These are phyloP conservation scores for Barnardius zonarius DNA, from an alignment of 2,113 vertebrate species.

Conservation along the genomic window DNA sequence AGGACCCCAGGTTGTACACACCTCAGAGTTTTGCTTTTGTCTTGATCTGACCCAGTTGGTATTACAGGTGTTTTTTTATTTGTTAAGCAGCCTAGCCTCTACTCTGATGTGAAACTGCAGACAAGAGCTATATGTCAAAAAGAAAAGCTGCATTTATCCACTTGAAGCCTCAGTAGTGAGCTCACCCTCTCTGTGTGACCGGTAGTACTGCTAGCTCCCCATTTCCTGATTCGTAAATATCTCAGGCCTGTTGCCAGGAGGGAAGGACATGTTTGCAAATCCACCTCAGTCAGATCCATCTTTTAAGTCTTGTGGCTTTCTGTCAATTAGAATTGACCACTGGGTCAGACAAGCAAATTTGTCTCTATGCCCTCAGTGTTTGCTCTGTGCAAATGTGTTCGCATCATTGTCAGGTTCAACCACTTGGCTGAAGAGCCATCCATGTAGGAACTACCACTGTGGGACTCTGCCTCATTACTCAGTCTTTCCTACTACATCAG, in stretches of 20 bases:
- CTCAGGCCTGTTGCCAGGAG: neutral
- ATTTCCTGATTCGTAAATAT: neutral
- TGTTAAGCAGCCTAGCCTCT: neutral
- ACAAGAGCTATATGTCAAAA: neutral
- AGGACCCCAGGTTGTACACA: neutral
- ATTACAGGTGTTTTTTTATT: neutral
- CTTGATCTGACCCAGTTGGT: neutral
- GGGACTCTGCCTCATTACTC: neutral
- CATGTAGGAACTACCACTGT: neutral
- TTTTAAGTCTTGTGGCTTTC: neutral
- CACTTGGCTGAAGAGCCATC: neutral
- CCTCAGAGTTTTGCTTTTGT: neutral
- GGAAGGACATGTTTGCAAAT: neutral
- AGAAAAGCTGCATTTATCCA: neutral
- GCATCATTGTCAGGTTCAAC: accelerated
- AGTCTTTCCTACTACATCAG: neutral
- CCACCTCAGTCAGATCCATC: neutral
- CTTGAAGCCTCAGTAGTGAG: neutral
- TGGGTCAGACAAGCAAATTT: neutral
- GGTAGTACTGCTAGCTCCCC: neutral
- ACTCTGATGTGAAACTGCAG: neutral
- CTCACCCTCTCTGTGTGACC: neutral
- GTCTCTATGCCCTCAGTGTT: neutral
- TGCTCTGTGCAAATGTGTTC: neutral
- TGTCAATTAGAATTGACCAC: neutral